These are phyloP conservation scores for Canis aureus DNA, from an alignment of 2,113 vertebrate genomes.

Conservation along the genomic window DNA sequence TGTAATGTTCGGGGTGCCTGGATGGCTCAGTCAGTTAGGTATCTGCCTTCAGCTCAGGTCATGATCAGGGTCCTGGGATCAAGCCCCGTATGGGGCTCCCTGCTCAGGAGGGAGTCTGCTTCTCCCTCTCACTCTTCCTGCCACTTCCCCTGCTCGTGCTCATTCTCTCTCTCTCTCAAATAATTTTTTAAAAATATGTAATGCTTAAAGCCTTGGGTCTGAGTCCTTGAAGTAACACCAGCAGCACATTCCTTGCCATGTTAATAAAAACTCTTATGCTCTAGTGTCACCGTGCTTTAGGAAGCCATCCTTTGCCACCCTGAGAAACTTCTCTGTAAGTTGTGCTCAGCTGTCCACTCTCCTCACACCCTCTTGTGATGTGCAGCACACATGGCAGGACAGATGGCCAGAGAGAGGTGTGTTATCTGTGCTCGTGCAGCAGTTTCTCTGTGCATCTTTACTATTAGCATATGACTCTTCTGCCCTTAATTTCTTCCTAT, in stretches of 20 bases:
- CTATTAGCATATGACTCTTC: conserved; percentile 70
- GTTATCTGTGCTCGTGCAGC: conserved; percentile 45
- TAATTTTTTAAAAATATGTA: background rate
- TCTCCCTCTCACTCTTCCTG: too few relatives aligned
- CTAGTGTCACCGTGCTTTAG: background rate
- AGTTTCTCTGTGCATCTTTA: conserved; percentile 36
- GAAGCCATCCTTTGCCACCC: background rate
- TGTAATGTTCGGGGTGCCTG: background rate
- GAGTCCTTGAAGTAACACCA: background rate
- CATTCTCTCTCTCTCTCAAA: too few relatives aligned
- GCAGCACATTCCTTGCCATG: background rate
- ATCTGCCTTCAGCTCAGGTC: too few relatives aligned
- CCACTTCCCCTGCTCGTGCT: too few relatives aligned
- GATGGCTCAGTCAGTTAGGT: too few relatives aligned
- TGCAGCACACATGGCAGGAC: conserved; percentile 65
- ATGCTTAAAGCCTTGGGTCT: background rate
- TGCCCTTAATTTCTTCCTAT: conserved; percentile 67
- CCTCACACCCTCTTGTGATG: conserved; percentile 34
- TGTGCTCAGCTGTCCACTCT: conserved; percentile 31
- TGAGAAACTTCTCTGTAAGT: background rate
- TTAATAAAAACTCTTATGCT: background rate
- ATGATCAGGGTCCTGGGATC: too few relatives aligned
- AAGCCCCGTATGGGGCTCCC: too few relatives aligned
- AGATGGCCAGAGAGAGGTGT: conserved; percentile 73
- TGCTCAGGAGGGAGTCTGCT: too few relatives aligned